Conservation (phyloP, 2,888 invertebrate species). For the Drosophila ustulata region DNA sequence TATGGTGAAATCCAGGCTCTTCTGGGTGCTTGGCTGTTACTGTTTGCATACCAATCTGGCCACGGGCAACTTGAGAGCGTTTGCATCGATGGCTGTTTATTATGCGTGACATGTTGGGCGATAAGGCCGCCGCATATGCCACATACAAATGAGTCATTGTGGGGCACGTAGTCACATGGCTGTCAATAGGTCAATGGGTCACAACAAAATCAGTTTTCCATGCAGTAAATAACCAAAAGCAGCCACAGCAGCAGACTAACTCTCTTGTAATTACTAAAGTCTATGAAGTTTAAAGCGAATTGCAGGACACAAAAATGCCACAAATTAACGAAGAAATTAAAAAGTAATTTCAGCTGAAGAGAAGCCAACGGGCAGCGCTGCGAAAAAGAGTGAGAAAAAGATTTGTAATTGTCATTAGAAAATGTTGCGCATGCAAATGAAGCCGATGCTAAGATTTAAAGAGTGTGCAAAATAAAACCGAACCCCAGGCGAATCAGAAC, state of each 20-base stretch:
- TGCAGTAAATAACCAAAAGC: constrained; percentile 10
- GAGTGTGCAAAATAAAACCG: neutral
- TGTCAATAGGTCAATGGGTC: constrained; percentile 75
- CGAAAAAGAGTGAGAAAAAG: constrained; percentile 28
- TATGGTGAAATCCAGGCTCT: constrained; percentile 32
- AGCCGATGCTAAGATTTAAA: constrained; percentile 27
- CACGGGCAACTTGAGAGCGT: constrained; percentile 37
- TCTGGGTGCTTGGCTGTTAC: constrained; percentile 26
- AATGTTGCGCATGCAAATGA: constrained; percentile 72
- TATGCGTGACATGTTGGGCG: constrained; percentile 66
- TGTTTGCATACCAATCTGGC: constrained; percentile 74
- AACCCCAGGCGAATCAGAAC: neutral
- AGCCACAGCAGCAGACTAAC: too few relatives aligned
- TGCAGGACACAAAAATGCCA: constrained; percentile 37
- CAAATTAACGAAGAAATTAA: constrained; percentile 76
- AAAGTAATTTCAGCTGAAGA: constrained; percentile 67
- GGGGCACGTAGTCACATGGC: constrained; percentile 51
- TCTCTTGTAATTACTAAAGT: constrained; percentile 16
- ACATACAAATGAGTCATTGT: constrained; percentile 77
- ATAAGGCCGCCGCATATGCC: constrained; percentile 59
- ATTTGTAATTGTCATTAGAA: constrained; percentile 75
- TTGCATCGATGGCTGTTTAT: constrained; percentile 52
- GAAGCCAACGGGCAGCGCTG: constrained; percentile 9
- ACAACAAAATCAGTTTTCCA: constrained; percentile 36
- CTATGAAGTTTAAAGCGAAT: constrained; percentile 10